phyloP scores from a whole-genome alignment of 1,140 invertebrate species.

The Diprion similis region DNA sequence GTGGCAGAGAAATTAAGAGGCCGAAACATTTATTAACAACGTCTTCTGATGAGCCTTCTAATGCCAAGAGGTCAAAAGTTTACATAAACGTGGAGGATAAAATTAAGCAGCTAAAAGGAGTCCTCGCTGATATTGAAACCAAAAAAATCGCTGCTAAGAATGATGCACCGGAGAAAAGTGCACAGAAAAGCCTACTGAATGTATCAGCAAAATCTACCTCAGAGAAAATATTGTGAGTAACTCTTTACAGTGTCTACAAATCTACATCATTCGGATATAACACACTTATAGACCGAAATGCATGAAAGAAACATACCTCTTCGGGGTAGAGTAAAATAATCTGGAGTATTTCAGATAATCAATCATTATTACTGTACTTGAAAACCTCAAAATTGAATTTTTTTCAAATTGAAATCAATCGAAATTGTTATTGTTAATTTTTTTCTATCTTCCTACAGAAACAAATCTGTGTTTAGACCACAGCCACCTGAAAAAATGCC shows the following conservation, averaged over 20 bases:
- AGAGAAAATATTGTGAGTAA: background rate
- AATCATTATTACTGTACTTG: background rate
- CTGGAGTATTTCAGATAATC: background rate
- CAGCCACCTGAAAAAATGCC: background rate
- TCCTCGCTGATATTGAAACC: background rate
- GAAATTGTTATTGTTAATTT: background rate
- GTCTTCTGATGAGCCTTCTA: background rate
- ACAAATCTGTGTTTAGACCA: background rate
- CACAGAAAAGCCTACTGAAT: background rate
- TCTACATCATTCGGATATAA: background rate
- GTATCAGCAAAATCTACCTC: background rate
- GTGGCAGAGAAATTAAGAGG: background rate
- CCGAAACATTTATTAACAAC: background rate
- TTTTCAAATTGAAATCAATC: background rate
- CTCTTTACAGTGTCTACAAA: background rate
- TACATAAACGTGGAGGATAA: background rate
- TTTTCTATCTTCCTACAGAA: background rate
- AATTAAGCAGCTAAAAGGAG: background rate
- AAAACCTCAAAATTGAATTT: background rate
- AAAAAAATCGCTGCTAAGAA: background rate
- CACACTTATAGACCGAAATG: background rate
- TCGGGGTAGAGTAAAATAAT: background rate
- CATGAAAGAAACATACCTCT: background rate
- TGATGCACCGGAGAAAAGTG: background rate
- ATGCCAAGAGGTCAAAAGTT: background rate